Percentiles rank a stretch among this genome's conserved stretches.
These are phyloP conservation scores for Ptychobarbus kaznakovi DNA, from an alignment of 2,797 vertebrate species.

Conservation along the genomic window DNA sequence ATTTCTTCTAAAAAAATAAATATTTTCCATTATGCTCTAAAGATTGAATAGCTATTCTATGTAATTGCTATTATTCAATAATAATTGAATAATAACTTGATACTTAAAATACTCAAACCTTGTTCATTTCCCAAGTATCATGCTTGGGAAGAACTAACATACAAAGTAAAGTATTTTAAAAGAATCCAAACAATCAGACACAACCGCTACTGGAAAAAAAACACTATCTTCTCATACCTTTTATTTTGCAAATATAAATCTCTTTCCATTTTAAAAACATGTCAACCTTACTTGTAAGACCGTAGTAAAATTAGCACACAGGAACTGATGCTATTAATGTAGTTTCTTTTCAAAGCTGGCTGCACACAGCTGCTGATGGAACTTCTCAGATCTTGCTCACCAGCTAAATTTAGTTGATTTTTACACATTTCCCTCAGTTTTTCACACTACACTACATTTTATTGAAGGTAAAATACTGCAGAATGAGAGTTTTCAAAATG, in stretches of 20 bases:
- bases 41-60: background rate
- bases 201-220: background rate
- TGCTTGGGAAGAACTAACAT: background rate
- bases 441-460: background rate
- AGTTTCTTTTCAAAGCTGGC: background rate
- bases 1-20: background rate
- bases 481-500: background rate
- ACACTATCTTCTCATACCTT: background rate
- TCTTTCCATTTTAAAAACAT: background rate
- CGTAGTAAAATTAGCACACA: background rate
- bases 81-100: background rate
- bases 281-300: background rate
- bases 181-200: background rate
- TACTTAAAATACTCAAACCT: background rate
- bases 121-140: background rate
- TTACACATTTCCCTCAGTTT: background rate
- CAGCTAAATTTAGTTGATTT: background rate
- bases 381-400: background rate
- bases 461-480: background rate
- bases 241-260: background rate
- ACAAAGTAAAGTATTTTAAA: background rate
- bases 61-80: background rate
- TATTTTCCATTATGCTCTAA: background rate
- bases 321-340: background rate
- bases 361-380: background rate